Conservation (phyloP, 2,113 vertebrate genomes). For the Epinephelus lanceolatus region DNA sequence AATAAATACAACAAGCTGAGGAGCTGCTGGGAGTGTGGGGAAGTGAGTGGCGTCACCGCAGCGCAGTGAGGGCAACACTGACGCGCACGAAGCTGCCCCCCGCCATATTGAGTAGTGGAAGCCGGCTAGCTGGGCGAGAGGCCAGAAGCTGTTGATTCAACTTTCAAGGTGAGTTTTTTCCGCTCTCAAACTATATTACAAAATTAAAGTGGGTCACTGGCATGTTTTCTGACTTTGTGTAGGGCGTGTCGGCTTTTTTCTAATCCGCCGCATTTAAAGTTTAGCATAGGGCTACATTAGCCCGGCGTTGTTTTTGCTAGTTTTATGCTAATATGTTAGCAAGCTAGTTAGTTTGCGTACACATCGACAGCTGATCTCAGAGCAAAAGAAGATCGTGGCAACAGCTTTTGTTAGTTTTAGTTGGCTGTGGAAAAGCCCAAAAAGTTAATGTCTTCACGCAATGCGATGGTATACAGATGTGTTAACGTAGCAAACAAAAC, state of each 20-base stretch:
- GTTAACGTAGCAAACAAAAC: not conserved
- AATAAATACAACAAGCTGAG: not conserved
- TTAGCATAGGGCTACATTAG: not conserved
- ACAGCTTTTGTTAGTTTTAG: too few relatives aligned
- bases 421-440: not conserved
- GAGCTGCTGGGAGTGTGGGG: not conserved
- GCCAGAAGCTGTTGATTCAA: conserved; percentile 16
- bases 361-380: not conserved
- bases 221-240: not conserved
- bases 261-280: not conserved
- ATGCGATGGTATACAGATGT: not conserved
- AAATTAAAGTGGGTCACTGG: fast-evolving
- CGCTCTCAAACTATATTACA: not conserved
- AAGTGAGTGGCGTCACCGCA: not conserved
- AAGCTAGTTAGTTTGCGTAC: not conserved
- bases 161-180: conserved; percentile 54
- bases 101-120: conserved; percentile 59
- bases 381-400: fast-evolving
- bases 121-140: conserved; percentile 21
- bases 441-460: too few relatives aligned
- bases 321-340: conserved; percentile 32
- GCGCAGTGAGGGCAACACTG: conserved; percentile 41
- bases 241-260: fast-evolving
- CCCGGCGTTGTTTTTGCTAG: not conserved
- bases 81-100: conserved; percentile 16